phyloP scores from a whole-genome alignment of 2,888 invertebrate species.

The Stegana nigrithorax region DNA sequence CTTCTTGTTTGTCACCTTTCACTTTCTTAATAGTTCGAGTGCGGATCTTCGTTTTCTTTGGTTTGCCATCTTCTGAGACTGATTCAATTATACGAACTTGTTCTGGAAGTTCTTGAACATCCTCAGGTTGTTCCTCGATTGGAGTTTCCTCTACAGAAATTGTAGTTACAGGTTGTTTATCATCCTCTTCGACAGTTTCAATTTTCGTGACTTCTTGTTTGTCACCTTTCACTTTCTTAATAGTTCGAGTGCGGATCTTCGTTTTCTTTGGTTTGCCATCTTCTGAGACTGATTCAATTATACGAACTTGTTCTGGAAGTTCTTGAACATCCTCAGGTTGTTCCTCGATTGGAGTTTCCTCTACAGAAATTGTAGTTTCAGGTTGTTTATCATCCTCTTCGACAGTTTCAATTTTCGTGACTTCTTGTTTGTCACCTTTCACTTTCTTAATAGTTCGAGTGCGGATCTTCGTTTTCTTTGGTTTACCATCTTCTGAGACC shows the following conservation, averaged over 20 bases:
- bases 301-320: not conserved
- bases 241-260: slow-evolving; percentile 56
- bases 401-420: not conserved
- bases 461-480: not conserved
- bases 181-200: slow-evolving; percentile 65
- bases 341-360: slow-evolving; percentile 18
- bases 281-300: slow-evolving; percentile 44
- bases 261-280: slow-evolving; percentile 50
- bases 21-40: slow-evolving; percentile 54
- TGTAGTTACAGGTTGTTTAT: slow-evolving; percentile 54
- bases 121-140: slow-evolving; percentile 22
- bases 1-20: slow-evolving; percentile 25
- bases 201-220: slow-evolving; percentile 67
- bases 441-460: not conserved
- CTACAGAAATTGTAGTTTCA: not conserved
- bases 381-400: not conserved
- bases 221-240: slow-evolving; percentile 62
- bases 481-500: not conserved
- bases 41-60: slow-evolving; percentile 37
- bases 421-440: not conserved
- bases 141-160: slow-evolving; percentile 33
- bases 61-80: slow-evolving; percentile 52
- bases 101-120: slow-evolving; percentile 40
- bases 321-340: not conserved
- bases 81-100: slow-evolving; percentile 50